These are phyloP conservation scores for Fistularia tabacaria DNA, from an alignment of 2,797 vertebrate species.

Conservation along the genomic window DNA sequence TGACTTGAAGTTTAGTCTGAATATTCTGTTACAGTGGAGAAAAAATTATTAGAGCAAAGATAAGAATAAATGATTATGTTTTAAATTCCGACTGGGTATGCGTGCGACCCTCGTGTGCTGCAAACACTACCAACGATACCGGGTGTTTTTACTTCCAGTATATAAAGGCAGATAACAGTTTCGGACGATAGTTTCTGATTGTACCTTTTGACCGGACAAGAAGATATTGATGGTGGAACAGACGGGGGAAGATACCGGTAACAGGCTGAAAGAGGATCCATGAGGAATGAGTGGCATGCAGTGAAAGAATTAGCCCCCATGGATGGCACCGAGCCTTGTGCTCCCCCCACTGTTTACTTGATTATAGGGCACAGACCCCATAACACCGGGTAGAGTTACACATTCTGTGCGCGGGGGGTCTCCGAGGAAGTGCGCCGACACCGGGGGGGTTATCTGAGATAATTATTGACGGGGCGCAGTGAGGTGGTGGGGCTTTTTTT, in stretches of 20 bases:
- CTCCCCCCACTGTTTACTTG: constrained; percentile 39
- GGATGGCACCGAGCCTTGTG: constrained; percentile 26
- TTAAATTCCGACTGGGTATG: background rate
- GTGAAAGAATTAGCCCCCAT: constrained; percentile 37
- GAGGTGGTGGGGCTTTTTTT: too few relatives aligned
- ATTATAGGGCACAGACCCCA: constrained; percentile 48
- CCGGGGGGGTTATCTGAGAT: constrained; percentile 23
- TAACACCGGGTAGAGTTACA: constrained; percentile 46
- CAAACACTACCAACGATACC: too few relatives aligned
- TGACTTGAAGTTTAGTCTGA: too few relatives aligned
- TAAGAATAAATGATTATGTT: background rate
- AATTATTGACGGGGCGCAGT: too few relatives aligned
- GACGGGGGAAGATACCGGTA: constrained; percentile 19
- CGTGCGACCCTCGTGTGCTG: too few relatives aligned
- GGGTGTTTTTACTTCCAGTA: too few relatives aligned
- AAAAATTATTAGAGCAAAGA: too few relatives aligned
- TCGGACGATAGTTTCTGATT: background rate
- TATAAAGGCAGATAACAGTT: too few relatives aligned
- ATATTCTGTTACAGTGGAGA: too few relatives aligned
- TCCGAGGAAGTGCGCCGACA: constrained; percentile 9
- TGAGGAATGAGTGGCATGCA: constrained; percentile 53
- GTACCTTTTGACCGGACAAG: background rate
- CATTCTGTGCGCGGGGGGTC: constrained; percentile 33
- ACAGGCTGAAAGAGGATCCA: constrained; percentile 46
- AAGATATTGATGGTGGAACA: background rate